Conservation (phyloP, 2,113 vertebrate species). For the Triplophysa tibetana region DNA sequence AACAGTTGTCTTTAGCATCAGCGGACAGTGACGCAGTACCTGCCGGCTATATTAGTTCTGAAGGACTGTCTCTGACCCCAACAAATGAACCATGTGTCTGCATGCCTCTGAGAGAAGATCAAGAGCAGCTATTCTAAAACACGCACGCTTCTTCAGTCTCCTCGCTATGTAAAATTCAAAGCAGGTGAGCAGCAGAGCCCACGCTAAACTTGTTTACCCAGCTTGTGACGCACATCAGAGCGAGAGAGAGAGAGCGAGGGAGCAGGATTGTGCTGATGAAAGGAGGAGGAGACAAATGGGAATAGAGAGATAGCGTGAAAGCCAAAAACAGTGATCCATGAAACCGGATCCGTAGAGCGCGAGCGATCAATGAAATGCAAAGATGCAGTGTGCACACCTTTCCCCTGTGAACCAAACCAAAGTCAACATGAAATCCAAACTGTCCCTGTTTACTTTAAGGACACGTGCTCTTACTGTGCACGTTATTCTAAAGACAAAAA, state of each 20-base stretch:
- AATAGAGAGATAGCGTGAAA: constrained; percentile 24
- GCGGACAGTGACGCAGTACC: constrained; percentile 15
- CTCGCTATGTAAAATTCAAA: constrained; percentile 31
- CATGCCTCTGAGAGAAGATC: constrained; percentile 24
- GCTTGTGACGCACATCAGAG: constrained; percentile 34
- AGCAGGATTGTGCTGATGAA: constrained; percentile 17
- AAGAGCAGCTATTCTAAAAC: constrained; percentile 22
- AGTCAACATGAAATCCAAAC: not conserved
- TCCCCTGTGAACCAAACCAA: not conserved
- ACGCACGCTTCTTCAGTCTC: not conserved
- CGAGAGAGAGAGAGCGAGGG: not conserved
- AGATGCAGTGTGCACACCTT: not conserved
- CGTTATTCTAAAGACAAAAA: too few species aligned
- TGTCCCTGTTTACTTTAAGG: not conserved
- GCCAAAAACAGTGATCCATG: constrained; percentile 20
- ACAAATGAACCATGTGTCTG: constrained; percentile 24
- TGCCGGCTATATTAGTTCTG: not conserved
- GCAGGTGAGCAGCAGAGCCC: constrained; percentile 21
- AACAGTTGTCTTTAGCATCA: constrained; percentile 14
- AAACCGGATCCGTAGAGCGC: constrained; percentile 38
- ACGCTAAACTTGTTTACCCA: constrained; percentile 26
- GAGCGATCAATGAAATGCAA: constrained; percentile 35
- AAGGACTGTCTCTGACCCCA: constrained; percentile 24
- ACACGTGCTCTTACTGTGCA: not conserved
- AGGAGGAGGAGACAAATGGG: constrained; percentile 22